A percentile compares a stretch with the other conserved stretches of the same genome.
phyloP scores from a whole-genome alignment of 2,113 vertebrate species.

The Cromileptes altivelis region DNA sequence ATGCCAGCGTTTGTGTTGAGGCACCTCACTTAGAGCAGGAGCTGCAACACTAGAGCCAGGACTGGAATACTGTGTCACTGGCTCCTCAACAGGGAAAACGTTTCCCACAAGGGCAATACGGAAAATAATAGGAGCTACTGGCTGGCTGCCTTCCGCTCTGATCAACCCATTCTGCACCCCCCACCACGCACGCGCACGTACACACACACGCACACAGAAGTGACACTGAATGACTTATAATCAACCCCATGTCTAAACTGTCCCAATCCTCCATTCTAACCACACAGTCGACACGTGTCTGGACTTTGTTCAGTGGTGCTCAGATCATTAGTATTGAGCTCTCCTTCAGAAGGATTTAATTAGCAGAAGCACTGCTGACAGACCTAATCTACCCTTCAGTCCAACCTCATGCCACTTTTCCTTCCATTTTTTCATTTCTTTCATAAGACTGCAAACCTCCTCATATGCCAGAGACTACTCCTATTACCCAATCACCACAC shows the following conservation, averaged over 20 bases:
- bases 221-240: constrained; percentile 18
- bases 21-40: constrained; percentile 18
- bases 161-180: constrained; percentile 21
- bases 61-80: constrained; percentile 37
- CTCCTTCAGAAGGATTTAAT: constrained; percentile 43
- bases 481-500: constrained; percentile 23
- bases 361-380: constrained; percentile 50
- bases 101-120: constrained; percentile 57
- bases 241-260: constrained; percentile 29
- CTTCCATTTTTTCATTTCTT: constrained; percentile 29
- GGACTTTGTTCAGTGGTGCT: neutral
- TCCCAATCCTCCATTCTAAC: constrained; percentile 8
- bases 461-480: constrained; percentile 3
- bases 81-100: constrained; percentile 25
- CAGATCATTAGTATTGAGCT: constrained; percentile 47
- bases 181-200: neutral
- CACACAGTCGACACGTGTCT: neutral
- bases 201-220: neutral
- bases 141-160: constrained; percentile 24
- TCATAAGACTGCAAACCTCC: constrained; percentile 4
- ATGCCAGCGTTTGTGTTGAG: constrained; percentile 33
- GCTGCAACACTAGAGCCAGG: constrained; percentile 34
- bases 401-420: constrained; percentile 2
- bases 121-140: constrained; percentile 49
- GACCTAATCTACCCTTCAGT: constrained; percentile 47